phyloP scores from a whole-genome alignment of 2,113 vertebrate species.

The Takifugu flavidus region DNA sequence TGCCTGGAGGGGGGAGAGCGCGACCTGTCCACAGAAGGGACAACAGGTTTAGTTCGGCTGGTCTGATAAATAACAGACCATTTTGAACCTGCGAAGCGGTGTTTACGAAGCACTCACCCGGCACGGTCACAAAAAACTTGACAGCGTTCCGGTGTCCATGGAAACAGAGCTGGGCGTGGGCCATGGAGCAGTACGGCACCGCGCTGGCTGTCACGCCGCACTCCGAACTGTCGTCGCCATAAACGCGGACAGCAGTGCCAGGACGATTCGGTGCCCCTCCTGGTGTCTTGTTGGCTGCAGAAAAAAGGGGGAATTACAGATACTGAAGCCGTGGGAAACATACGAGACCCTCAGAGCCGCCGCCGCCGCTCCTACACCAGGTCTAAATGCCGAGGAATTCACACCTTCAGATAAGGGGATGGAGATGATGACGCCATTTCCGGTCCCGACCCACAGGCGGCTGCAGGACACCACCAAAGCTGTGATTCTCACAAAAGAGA shows the following conservation, averaged over 20 bases:
- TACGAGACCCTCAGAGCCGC: too few species aligned
- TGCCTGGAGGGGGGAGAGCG: slow-evolving; percentile 65
- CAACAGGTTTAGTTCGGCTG: neutral
- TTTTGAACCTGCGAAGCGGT: too few species aligned
- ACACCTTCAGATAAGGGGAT: slow-evolving; percentile 94
- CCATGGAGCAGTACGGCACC: slow-evolving; percentile 99
- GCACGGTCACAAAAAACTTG: slow-evolving; percentile 95
- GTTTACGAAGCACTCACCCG: slow-evolving; percentile 72
- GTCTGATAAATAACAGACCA: too few species aligned
- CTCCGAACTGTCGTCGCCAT: slow-evolving; percentile 82
- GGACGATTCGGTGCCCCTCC: slow-evolving; percentile 79
- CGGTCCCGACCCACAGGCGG: slow-evolving; percentile 96
- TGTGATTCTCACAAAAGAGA: slow-evolving; percentile 97
- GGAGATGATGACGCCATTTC: slow-evolving; percentile 97
- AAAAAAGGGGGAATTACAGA: neutral
- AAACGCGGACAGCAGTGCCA: slow-evolving; percentile 86
- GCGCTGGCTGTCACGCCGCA: slow-evolving; percentile 77
- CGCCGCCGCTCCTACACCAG: too few species aligned
- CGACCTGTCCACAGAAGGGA: slow-evolving; percentile 54
- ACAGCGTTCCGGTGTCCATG: slow-evolving; percentile 95
- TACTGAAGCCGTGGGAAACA: neutral
- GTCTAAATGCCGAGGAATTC: neutral
- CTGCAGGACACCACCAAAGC: slow-evolving; percentile 92
- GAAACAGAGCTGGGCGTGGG: slow-evolving; percentile 97
- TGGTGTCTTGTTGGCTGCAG: slow-evolving; percentile 81